Percentiles rank a stretch among this genome's conserved stretches.
These are phyloP conservation scores for Pteruthius melanotis DNA, from an alignment of 2,113 vertebrate species.

Conservation along the genomic window DNA sequence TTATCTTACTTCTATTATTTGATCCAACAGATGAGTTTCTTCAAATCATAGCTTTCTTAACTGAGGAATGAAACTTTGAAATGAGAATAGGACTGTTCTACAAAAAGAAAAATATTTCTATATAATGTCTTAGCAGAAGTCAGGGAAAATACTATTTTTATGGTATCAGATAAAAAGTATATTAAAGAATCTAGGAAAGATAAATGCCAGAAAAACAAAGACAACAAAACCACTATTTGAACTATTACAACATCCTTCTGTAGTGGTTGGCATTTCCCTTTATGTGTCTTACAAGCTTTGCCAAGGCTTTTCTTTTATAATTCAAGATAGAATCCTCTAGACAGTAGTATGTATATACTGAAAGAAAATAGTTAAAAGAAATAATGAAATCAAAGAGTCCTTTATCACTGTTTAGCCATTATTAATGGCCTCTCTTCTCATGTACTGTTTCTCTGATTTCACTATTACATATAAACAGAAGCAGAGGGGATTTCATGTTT, in stretches of 20 bases:
- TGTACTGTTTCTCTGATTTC: neutral
- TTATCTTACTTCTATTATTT: neutral
- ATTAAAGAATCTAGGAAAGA: neutral
- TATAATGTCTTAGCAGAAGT: neutral
- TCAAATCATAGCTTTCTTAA: neutral
- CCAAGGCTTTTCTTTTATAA: neutral
- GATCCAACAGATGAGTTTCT: neutral
- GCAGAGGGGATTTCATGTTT: neutral
- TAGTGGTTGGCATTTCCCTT: neutral
- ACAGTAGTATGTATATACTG: neutral
- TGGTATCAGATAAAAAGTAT: neutral
- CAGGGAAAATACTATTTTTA: neutral
- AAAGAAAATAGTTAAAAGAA: neutral
- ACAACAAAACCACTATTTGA: neutral
- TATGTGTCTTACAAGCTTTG: neutral
- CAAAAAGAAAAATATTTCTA: neutral
- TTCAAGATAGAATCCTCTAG: neutral
- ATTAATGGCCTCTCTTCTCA: neutral
- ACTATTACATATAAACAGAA: neutral
- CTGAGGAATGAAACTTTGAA: neutral
- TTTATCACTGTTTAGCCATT: neutral
- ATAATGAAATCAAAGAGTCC: neutral
- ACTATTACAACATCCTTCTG: neutral
- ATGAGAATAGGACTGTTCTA: neutral
- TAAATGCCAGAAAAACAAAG: neutral